Conservation (phyloP, 2,888 invertebrate genomes). For the Beris morrisii region DNA sequence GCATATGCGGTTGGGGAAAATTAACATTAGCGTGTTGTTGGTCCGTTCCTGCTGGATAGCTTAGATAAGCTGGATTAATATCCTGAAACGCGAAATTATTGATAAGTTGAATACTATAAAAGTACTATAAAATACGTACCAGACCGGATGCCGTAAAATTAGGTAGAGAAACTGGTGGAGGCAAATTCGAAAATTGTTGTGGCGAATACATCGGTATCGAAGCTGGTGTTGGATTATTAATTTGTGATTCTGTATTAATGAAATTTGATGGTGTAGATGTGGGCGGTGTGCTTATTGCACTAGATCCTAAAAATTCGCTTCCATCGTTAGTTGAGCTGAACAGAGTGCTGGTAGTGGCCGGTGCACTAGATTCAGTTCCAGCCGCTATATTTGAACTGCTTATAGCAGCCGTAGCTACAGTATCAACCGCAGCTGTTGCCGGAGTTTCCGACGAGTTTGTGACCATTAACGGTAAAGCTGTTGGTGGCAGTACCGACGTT, state of each 20-base stretch:
- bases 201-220: slow-evolving; percentile 49
- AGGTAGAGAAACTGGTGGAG: slow-evolving; percentile 60
- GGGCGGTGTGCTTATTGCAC: slow-evolving; percentile 14
- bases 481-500: slow-evolving; percentile 30
- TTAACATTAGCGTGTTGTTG: slow-evolving; percentile 39
- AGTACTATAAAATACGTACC: neutral
- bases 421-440: neutral
- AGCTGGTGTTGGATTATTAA: slow-evolving; percentile 41
- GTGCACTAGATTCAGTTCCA: slow-evolving; percentile 31
- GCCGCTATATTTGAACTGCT: slow-evolving; percentile 18
- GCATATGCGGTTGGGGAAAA: slow-evolving; percentile 45
- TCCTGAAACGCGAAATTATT: neutral
- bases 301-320: slow-evolving; percentile 32
- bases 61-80: slow-evolving; percentile 34
- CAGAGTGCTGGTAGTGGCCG: slow-evolving; percentile 34
- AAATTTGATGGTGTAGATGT: slow-evolving; percentile 19
- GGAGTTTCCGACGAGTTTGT: neutral
- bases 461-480: neutral
- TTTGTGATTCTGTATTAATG: slow-evolving; percentile 21
- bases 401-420: slow-evolving; percentile 31
- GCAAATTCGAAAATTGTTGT: slow-evolving; percentile 52
- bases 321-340: slow-evolving; percentile 35
- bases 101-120: neutral
- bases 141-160: slow-evolving; percentile 48
- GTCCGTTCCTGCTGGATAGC: slow-evolving; percentile 33